Base-by-base conservation (phyloP, 64 coral and sea anemone genomes). In the Orbicella faveolata region DNA sequence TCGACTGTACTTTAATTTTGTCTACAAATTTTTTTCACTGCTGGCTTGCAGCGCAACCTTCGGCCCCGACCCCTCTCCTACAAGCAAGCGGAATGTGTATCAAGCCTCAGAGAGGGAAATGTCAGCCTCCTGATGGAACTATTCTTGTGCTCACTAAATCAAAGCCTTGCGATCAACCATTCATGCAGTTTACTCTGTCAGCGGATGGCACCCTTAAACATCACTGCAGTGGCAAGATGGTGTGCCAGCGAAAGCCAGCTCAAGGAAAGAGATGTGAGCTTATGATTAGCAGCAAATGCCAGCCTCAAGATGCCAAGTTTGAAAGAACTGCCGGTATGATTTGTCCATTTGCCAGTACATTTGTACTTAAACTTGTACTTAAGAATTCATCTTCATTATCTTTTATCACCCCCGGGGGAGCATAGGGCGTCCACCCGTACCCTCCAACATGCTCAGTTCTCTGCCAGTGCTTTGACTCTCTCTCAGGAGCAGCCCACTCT, bases 301-400 rank as follows among this genome's bases (percentile, higher is more conserved):
- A 53, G 9, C 30, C 57, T 30, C 15, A 79, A 14, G 39, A 54
- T 7, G 75, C 87, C 11, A 69, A 64, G 63, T 89, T 89, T 33
- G 20, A 34, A 79, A 61, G 87, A 89, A 70, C 67, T 70, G 61
- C 61, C 4, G 87, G 87, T 89, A 23, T 61, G 87, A 76, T 23
- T 54, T 41, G 9, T 41, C 2, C n/a, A 51, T 4, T 41, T 41
- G 39, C 39, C 39, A 41, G 30, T 30, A 30, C 30, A 35, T 34
- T 78, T 25, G n/a, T 34, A 34, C 51, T 2, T 35, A 25, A 8
- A 30, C 6, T 18, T 78, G 25, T 35, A 34, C 36, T 1, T 39
- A 30, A 25, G 34, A 20, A 30, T 30, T 30, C 30, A 30, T 30
- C 30, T 30, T 30, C 30, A 30, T 30, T 30, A n/a, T 16, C 17